Evolutionary conservation across 2,888 invertebrate species (phyloP).

Genomic region (Iphiclides podalirius): DNA sequence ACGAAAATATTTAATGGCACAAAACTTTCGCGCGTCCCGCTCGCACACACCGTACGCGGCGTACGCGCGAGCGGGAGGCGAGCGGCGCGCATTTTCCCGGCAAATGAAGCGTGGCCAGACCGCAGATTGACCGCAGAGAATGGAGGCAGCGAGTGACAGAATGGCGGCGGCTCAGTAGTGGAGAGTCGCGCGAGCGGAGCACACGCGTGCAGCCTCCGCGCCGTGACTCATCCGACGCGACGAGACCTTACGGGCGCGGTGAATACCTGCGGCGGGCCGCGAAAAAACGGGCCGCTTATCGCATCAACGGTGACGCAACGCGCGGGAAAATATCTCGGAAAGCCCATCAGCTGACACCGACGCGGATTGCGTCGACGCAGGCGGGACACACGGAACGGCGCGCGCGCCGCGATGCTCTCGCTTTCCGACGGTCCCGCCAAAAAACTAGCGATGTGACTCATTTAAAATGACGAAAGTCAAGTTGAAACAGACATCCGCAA

Average conservation of each 20-base stretch:
- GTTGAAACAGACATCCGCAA: slow-evolving; percentile 63
- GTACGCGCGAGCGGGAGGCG: slow-evolving; percentile 52
- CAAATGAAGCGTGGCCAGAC: slow-evolving; percentile 81
- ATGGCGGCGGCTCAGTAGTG: slow-evolving; percentile 77
- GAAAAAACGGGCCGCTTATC: slow-evolving; percentile 13
- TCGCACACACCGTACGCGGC: slow-evolving; percentile 37
- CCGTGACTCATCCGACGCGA: slow-evolving; percentile 34
- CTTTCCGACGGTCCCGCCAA: slow-evolving; percentile 25
- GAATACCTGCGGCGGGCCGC: slow-evolving; percentile 45
- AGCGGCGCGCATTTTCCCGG: slow-evolving; percentile 72
- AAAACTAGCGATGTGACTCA: slow-evolving; percentile 55
- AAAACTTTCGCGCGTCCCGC: slow-evolving; percentile 66
- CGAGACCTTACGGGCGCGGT: slow-evolving; percentile 36
- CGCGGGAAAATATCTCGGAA: slow-evolving; percentile 50
- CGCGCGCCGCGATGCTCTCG: slow-evolving; percentile 18
- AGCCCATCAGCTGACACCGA: slow-evolving; percentile 58
- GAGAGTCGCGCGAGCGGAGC: slow-evolving; percentile 62
- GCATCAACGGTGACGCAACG: slow-evolving; percentile 32
- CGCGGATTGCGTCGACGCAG: slow-evolving; percentile 36
- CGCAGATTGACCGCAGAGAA: slow-evolving; percentile 81
- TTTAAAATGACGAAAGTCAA: slow-evolving; percentile 78
- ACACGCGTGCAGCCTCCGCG: slow-evolving; percentile 57
- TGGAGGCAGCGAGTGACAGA: slow-evolving; percentile 79
- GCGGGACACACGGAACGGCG: no score
- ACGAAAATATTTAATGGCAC: slow-evolving; percentile 72